Percentiles rank a stretch among this genome's conserved stretches.
Conservation (phyloP, 2,113 vertebrate genomes). For the Cariama cristata region DNA sequence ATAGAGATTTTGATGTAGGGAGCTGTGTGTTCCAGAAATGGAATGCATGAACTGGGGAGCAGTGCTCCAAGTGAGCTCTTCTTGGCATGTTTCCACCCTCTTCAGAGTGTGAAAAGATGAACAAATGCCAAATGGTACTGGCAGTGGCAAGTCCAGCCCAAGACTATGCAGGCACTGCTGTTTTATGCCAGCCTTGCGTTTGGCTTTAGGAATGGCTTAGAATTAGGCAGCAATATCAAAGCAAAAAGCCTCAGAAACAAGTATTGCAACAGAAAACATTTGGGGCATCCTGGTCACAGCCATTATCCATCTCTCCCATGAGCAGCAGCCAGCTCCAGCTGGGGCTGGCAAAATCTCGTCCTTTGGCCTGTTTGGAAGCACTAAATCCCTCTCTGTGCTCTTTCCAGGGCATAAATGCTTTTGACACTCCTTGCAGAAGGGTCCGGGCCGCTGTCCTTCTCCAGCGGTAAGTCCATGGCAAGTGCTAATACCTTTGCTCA, state of each 20-base stretch:
- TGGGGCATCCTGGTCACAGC: neutral
- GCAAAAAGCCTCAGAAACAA: neutral
- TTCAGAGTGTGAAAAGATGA: neutral
- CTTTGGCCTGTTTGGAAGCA: neutral
- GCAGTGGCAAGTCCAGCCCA: neutral
- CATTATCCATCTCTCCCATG: neutral
- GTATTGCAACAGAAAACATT: neutral
- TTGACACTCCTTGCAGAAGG: neutral
- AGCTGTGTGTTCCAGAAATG: neutral
- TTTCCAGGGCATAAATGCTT: neutral
- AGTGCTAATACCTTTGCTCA: neutral
- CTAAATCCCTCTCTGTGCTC: neutral
- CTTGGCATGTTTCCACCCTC: neutral
- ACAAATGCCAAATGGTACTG: neutral
- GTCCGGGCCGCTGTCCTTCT: neutral
- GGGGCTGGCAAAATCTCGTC: neutral
- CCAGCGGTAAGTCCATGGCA: neutral
- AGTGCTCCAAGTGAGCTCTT: neutral
- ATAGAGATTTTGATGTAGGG: neutral
- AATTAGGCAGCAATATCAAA: neutral
- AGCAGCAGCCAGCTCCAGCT: neutral
- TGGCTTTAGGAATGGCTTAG: neutral
- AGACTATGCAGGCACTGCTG: neutral
- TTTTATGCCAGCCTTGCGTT: neutral
- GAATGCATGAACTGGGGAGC: neutral